These are phyloP conservation scores for Panopea generosa DNA, from an alignment of 2,888 invertebrate species.

Conservation along the genomic window DNA sequence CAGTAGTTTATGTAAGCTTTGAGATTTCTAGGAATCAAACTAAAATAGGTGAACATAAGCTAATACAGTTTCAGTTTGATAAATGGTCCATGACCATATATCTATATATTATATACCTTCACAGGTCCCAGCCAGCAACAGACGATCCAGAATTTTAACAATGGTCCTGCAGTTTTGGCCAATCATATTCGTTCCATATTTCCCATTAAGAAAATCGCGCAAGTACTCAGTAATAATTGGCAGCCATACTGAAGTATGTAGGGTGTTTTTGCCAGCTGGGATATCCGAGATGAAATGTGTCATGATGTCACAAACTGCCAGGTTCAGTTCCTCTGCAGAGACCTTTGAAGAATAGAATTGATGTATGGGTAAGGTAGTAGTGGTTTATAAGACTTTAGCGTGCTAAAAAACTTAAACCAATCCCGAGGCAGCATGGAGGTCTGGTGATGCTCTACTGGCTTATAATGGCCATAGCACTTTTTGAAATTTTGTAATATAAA, in stretches of 20 bases:
- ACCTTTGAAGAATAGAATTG: conserved; percentile 64
- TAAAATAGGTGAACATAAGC: no score
- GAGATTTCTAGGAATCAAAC: no score
- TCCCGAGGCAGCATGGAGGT: no score
- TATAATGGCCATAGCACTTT: no score
- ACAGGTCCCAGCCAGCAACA: conserved; percentile 15
- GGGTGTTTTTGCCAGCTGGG: conserved; percentile 2
- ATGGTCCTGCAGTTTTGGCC: conserved; percentile 42
- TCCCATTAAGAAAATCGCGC: conserved; percentile 37
- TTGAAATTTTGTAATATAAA: no score
- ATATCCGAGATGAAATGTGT: conserved; percentile 60
- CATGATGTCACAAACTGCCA: conserved; percentile 78
- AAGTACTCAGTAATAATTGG: conserved; percentile 32
- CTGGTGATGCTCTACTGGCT: no score
- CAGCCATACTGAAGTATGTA: conserved; percentile 35
- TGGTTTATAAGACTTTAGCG: not conserved
- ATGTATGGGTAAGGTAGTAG: not conserved
- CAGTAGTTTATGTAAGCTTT: no score
- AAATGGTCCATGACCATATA: no score
- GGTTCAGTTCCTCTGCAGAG: conserved; percentile 69
- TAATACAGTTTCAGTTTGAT: no score
- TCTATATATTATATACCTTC: no score
- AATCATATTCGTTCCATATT: conserved; percentile 20
- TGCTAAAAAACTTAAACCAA: no score
- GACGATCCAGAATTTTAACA: conserved; percentile 34